Conservation (phyloP, 2,888 invertebrate species). For the Tetranychus piercei region DNA sequence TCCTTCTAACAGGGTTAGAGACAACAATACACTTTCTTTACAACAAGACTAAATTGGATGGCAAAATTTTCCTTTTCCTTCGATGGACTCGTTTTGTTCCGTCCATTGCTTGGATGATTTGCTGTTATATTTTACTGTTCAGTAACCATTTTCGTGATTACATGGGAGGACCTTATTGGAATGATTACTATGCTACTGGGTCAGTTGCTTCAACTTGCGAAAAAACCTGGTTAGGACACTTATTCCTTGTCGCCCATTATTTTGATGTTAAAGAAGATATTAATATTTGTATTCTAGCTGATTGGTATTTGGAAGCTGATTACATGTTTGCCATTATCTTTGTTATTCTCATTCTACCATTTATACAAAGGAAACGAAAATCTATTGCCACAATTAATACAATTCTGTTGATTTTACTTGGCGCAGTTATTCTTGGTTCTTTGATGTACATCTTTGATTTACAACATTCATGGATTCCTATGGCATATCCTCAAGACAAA, state of each 20-base stretch:
- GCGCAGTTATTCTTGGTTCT: neutral
- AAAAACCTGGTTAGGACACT: slow-evolving; percentile 2
- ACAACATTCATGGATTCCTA: slow-evolving; percentile 2
- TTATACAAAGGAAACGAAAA: neutral
- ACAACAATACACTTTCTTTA: slow-evolving; percentile 1
- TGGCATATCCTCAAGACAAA: neutral
- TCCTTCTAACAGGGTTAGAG: neutral
- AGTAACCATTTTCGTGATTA: slow-evolving; percentile 8
- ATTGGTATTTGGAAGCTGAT: slow-evolving; percentile 4
- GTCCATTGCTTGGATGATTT: neutral
- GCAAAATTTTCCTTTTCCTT: neutral
- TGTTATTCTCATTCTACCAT: neutral
- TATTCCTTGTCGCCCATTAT: neutral
- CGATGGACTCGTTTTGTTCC: neutral
- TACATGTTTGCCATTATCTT: slow-evolving; percentile 8
- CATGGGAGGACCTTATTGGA: slow-evolving; percentile 3
- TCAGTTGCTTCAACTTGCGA: neutral
- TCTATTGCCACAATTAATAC: neutral
- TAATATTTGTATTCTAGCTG: neutral
- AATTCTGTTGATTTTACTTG: neutral
- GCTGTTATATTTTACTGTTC: neutral
- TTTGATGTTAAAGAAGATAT: slow-evolving; percentile 4
- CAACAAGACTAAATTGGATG: neutral
- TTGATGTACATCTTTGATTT: neutral
- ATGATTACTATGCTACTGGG: slow-evolving; percentile 2